A percentile compares a stretch with the other conserved stretches of the same genome.
Evolutionary conservation across 2,797 vertebrate species (phyloP).

Genomic region (Triplophysa bombifrons): DNA sequence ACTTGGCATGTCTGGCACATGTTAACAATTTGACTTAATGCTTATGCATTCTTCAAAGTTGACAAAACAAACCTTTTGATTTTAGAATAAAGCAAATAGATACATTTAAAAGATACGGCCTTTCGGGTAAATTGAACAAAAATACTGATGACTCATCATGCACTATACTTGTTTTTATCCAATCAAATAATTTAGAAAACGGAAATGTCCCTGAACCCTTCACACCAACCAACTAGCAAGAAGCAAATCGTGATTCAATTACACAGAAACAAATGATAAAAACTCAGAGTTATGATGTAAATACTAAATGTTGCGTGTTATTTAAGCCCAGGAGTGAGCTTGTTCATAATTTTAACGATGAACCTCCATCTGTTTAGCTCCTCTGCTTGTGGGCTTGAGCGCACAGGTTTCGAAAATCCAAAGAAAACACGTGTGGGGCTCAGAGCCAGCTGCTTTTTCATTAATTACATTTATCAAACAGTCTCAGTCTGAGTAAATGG

Average conservation of each 20-base stretch:
- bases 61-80: not conserved
- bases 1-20: too few species aligned
- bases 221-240: not conserved
- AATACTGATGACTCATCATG: not conserved
- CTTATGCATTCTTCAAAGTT: not conserved
- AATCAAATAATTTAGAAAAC: not conserved
- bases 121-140: not conserved
- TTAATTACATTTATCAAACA: conserved; percentile 44
- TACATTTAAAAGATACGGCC: not conserved
- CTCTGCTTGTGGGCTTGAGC: not conserved
- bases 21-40: too few species aligned
- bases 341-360: not conserved
- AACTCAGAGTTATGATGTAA: not conserved
- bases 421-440: conserved; percentile 29
- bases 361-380: conserved; percentile 5
- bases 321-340: not conserved
- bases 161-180: not conserved
- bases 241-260: not conserved
- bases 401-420: conserved; percentile 26
- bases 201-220: not conserved
- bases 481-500: conserved; percentile 29
- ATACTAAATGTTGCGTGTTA: not conserved
- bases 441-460: conserved; percentile 38
- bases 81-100: not conserved
- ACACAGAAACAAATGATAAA: not conserved